Percentiles rank a stretch among this genome's conserved stretches.
These are phyloP conservation scores for Mystacides longicornis DNA, from an alignment of 2,888 invertebrate species.

Conservation along the genomic window DNA sequence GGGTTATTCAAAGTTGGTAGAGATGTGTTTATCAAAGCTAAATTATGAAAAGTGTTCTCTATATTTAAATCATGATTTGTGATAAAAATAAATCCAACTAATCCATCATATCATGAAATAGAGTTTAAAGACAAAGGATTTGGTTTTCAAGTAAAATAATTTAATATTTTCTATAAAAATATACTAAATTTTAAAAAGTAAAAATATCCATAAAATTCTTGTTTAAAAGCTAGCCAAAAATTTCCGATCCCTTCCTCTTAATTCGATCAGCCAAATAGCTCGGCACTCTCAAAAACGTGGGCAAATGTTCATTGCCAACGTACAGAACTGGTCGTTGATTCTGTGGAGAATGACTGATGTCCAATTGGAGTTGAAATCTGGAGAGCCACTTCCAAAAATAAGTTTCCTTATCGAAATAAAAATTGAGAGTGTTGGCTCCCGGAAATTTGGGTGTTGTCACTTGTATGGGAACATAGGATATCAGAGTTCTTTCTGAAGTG, in stretches of 20 bases:
- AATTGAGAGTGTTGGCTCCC: conserved; percentile 12
- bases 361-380: conserved; percentile 20
- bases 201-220: too few relatives aligned
- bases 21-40: too few relatives aligned
- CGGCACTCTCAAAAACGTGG: conserved; percentile 10
- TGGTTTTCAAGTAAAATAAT: too few relatives aligned
- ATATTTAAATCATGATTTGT: too few relatives aligned
- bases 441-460: not conserved
- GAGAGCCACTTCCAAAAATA: conserved; percentile 15
- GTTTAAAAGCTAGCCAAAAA: conserved; percentile 11
- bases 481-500: not conserved
- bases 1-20: too few relatives aligned
- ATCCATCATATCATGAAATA: too few relatives aligned
- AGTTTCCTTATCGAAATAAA: conserved; percentile 16
- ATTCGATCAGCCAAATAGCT: conserved; percentile 12
- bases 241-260: conserved; percentile 8
- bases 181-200: too few relatives aligned
- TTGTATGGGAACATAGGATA: conserved; percentile 6
- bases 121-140: too few relatives aligned
- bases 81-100: too few relatives aligned
- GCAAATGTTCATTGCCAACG: not conserved
- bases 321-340: not conserved
- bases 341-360: not conserved
- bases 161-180: too few relatives aligned
- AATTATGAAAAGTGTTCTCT: too few relatives aligned